phyloP scores from a whole-genome alignment of 2,797 vertebrate genomes.

The Diceros bicornis region DNA sequence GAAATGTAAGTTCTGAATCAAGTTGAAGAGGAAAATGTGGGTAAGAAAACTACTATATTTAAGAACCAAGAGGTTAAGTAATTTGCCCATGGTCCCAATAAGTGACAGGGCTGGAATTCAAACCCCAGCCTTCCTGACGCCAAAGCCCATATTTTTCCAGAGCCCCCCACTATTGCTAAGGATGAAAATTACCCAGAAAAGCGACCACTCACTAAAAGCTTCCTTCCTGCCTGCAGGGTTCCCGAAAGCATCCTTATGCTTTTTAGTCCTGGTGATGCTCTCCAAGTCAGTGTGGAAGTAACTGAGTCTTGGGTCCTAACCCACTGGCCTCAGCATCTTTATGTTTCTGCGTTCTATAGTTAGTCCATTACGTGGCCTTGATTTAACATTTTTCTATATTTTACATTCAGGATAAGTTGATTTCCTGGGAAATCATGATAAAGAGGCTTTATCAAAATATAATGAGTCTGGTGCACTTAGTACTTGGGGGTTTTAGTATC shows the following conservation, averaged over 20 bases:
- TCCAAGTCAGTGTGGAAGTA: neutral
- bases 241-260: neutral
- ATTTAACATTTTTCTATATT: neutral
- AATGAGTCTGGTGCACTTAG: neutral
- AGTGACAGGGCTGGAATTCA: constrained; percentile 20
- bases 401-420: constrained; percentile 13
- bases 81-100: neutral
- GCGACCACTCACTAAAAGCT: constrained; percentile 6
- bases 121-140: neutral
- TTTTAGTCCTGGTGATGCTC: neutral
- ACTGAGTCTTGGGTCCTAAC: neutral
- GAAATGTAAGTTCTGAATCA: constrained; percentile 40
- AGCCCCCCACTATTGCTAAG: neutral
- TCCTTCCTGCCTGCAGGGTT: neutral
- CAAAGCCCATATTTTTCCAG: constrained; percentile 38
- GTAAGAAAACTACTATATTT: constrained; percentile 58
- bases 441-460: neutral
- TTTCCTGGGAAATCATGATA: constrained; percentile 51
- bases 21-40: constrained; percentile 19
- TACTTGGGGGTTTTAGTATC: neutral
- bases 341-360: neutral
- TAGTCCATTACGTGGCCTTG: neutral
- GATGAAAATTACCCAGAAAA: constrained; percentile 23
- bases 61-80: constrained; percentile 58
- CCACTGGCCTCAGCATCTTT: neutral